These are phyloP conservation scores for Colius striatus DNA, from an alignment of 2,113 vertebrate species.

Conservation along the genomic window DNA sequence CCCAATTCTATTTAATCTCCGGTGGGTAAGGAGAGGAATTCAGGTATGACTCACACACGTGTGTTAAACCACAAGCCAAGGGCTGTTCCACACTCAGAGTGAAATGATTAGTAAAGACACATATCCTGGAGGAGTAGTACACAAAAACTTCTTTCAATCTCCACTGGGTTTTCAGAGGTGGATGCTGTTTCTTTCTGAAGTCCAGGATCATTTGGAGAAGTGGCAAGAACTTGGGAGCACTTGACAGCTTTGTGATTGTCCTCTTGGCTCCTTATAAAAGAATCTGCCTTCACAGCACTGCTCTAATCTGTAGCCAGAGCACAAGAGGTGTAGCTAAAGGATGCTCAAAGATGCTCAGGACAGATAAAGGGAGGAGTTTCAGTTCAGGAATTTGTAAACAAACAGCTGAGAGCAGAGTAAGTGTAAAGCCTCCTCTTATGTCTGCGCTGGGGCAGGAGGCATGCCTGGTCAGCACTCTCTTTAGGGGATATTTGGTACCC, in stretches of 20 bases:
- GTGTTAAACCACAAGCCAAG: background rate
- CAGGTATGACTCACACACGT: background rate
- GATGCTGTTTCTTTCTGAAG: background rate
- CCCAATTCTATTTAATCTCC: background rate
- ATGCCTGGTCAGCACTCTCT: background rate
- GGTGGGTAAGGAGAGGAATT: background rate
- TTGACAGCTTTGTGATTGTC: background rate
- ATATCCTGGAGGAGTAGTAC: background rate
- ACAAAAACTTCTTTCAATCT: background rate
- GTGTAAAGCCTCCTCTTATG: accelerated
- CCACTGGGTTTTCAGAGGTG: background rate
- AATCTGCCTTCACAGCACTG: background rate
- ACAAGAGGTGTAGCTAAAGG: background rate
- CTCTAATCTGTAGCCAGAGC: background rate
- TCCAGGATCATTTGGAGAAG: background rate
- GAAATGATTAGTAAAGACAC: background rate
- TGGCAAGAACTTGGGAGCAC: background rate
- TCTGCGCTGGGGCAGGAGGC: background rate
- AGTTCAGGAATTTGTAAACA: slow-evolving; percentile 12
- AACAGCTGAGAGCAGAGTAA: background rate
- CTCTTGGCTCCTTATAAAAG: background rate
- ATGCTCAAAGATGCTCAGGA: background rate
- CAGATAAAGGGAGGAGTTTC: background rate
- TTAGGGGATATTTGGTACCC: background rate
- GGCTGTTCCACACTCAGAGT: background rate